A percentile compares a stretch with the other conserved stretches of the same genome.
These are phyloP conservation scores for Urocynchramus pylzowi DNA, from an alignment of 2,113 vertebrate species.

Conservation along the genomic window DNA sequence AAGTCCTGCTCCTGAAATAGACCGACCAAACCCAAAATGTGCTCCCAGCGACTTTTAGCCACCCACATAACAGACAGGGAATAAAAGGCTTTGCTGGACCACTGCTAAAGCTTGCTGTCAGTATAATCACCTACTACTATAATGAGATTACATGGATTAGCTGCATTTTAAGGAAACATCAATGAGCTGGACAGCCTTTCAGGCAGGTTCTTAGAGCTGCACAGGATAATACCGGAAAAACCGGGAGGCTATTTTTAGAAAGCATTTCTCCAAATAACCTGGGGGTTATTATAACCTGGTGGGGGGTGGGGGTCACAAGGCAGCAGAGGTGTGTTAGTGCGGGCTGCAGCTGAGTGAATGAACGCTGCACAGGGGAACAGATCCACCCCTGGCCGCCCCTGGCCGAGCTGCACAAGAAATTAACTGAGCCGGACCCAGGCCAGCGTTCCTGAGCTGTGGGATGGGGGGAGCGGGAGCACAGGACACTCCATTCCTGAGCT, in stretches of 20 bases:
- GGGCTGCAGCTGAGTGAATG: neutral
- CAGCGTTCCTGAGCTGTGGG: neutral
- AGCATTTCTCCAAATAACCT: neutral
- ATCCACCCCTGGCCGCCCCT: neutral
- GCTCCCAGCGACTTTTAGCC: neutral
- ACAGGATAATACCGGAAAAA: neutral
- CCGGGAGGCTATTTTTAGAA: neutral
- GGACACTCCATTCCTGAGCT: no score
- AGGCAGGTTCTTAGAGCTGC: neutral
- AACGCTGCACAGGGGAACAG: neutral
- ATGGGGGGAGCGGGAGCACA: no score
- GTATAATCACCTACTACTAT: slow-evolving; percentile 10
- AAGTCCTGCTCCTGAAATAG: neutral
- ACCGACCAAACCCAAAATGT: fast-evolving
- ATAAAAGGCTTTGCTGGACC: neutral
- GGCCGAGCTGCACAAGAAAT: neutral
- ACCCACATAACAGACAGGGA: neutral
- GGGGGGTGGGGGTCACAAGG: neutral
- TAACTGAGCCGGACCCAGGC: neutral
- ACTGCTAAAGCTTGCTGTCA: neutral
- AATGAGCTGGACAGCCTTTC: neutral
- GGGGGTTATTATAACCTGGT: neutral
- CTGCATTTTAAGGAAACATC: neutral
- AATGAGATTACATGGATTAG: slow-evolving; percentile 51
- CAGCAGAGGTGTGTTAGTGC: neutral